Evolutionary conservation across 37 sponge, comb jelly and placozoan species (phyloP).

Genomic region (Ephydatia muelleri): DNA sequence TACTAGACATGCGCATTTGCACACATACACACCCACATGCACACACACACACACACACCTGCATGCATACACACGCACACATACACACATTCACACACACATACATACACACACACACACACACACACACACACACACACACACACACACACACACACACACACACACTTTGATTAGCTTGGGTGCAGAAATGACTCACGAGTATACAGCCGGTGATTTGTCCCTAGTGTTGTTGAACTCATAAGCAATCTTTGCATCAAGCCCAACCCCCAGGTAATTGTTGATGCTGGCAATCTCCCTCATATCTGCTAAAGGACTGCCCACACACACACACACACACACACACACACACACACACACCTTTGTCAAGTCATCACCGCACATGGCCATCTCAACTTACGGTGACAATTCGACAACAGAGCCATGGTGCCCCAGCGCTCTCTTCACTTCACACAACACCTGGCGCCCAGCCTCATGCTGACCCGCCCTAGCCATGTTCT

Average conservation of each 20-base stretch:
- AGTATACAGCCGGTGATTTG: conserved; percentile 79
- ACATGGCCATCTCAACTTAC: conserved; percentile 11
- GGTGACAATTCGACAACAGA: conserved; percentile 42
- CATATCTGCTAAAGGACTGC: conserved; percentile 36
- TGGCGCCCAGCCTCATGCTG: background rate
- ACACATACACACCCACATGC: background rate
- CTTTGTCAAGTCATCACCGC: background rate
- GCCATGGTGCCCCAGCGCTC: background rate
- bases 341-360: background rate
- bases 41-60: no score
- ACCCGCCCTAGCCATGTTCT: background rate
- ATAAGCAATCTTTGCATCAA: conserved; percentile 91
- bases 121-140: conserved; percentile 10
- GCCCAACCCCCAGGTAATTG: conserved; percentile 93
- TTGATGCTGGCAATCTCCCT: conserved; percentile 87
- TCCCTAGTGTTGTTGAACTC: conserved; percentile 83
- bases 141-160: conserved; percentile 2
- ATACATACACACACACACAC: background rate
- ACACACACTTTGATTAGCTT: no score
- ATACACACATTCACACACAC: background rate
- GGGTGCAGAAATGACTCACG: conserved; percentile 29
- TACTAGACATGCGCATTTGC: background rate
- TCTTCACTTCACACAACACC: background rate
- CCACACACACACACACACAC: background rate
- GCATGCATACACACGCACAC: background rate